A percentile compares a stretch with the other conserved stretches of the same genome.
These are phyloP conservation scores for Plagodis dolabraria DNA, from an alignment of 2,888 invertebrate genomes.

Conservation along the genomic window DNA sequence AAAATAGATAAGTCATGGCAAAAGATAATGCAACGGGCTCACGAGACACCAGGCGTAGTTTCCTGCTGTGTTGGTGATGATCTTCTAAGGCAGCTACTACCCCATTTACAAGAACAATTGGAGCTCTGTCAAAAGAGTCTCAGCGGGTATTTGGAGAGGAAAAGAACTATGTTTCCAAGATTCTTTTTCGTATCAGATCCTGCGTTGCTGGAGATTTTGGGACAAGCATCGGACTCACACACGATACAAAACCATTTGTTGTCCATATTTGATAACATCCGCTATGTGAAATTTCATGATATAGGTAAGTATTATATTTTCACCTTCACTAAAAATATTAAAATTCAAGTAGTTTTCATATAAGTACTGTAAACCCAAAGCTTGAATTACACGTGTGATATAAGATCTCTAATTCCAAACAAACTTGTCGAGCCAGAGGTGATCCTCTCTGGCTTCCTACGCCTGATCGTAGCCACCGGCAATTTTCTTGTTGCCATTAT, in stretches of 20 bases:
- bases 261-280: conserved; percentile 98
- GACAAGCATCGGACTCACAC: conserved; percentile 97
- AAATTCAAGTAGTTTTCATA: too few species aligned
- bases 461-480: too few species aligned
- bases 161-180: conserved; percentile 96
- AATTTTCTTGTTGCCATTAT: too few species aligned
- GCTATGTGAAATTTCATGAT: conserved; percentile 97
- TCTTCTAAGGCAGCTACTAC: conserved; percentile 94
- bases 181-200: conserved; percentile 98
- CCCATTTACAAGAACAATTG: conserved; percentile 97
- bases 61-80: conserved; percentile 98
- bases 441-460: too few species aligned
- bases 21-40: conserved; percentile 98
- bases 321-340: too few species aligned
- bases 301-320: conserved; percentile 74
- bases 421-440: too few species aligned
- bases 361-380: too few species aligned
- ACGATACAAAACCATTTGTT: conserved; percentile 97
- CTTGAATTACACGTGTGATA: too few species aligned
- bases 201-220: conserved; percentile 94
- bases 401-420: too few species aligned
- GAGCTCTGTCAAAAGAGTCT: conserved; percentile 98
- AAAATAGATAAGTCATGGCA: conserved; percentile 99
- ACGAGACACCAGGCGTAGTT: conserved; percentile 98
- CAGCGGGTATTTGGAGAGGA: conserved; percentile 96